phyloP scores from a whole-genome alignment of 2,888 invertebrate species.

The Palloptera scutellata region DNA sequence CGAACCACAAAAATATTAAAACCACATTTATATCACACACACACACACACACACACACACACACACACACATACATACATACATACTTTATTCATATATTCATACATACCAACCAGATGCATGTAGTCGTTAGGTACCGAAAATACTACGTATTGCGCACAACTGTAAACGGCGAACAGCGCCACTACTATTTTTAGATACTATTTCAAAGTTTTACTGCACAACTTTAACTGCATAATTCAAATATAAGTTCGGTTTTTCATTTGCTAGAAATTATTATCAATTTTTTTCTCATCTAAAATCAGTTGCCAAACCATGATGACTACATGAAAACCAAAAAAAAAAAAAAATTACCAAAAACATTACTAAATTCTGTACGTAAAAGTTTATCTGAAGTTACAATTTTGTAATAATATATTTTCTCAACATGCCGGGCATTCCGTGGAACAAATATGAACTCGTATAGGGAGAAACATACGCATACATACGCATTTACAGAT shows the following conservation, averaged over 20 bases:
- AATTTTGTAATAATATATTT: conserved; percentile 16
- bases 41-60: conserved; percentile 25
- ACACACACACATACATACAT: neutral
- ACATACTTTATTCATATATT: neutral
- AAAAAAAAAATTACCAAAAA: too few relatives aligned
- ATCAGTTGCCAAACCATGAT: neutral
- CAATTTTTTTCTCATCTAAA: neutral
- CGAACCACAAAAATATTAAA: conserved; percentile 59
- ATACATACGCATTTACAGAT: too few relatives aligned
- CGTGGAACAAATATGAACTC: too few relatives aligned
- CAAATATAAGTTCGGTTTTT: conserved; percentile 26
- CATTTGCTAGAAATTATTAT: conserved; percentile 3
- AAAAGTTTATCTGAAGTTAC: conserved; percentile 22
- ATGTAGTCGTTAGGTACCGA: neutral
- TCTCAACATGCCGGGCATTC: neutral
- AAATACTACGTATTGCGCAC: neutral
- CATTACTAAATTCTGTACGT: neutral
- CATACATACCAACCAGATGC: neutral
- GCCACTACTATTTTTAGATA: neutral
- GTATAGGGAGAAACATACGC: too few relatives aligned
- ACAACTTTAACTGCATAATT: conserved; percentile 12
- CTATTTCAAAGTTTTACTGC: neutral
- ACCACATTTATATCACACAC: conserved; percentile 53
- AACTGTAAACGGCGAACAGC: neutral
- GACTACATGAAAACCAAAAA: neutral